Base-by-base conservation (phyloP, 1,140 invertebrate genomes). In the Zaprionus tsacasi region DNA sequence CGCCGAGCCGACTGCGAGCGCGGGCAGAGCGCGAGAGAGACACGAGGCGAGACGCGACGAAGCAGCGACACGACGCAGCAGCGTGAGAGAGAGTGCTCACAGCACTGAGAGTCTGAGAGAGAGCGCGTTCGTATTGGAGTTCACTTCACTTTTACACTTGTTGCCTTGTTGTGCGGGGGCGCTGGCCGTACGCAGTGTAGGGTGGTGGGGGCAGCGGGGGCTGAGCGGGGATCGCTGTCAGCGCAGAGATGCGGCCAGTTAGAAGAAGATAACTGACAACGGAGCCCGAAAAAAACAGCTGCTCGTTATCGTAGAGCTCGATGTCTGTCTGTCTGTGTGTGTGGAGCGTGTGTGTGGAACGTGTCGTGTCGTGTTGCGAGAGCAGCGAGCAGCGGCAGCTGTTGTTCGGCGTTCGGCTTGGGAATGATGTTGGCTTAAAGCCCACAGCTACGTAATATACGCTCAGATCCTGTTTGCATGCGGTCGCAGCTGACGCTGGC, bases 381-480 rank as follows among this genome's bases (percentile, higher is more conserved):
- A 78, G 82, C 38, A 70, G 27, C 27, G 27, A 30, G 27, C 6
- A 21, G 21, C 80, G 56, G 66, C 75, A 61, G 71, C 66, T 74
- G 75, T 79, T 85, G 79, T 71, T 75, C 21, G 81, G 70, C 72
- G 74, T 76, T 88, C 82, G 81, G 78, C 74, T 88, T 74, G 73
- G 82, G 70, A 91, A 87, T 91, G 88, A 87, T 91, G 88, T 91
- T 91, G 88, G 87, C 82, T 91, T 87, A 88, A 91, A 91, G 83
- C 81, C 78, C 70, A 72, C 57, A 69, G 82, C 88, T 81, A 91
- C 88, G 88, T 91, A 91, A 91, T 91, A 91, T 88, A 91, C 85
- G 78, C 88, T 88, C 88, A 91, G 88, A 91, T 91, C 88, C 88
- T 91, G 88, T 91, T 91, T 91, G 80, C 88, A 91, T 74, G 88